Evolutionary conservation across 2,888 invertebrate genomes (phyloP).

Genomic region (Meteorus colon): DNA sequence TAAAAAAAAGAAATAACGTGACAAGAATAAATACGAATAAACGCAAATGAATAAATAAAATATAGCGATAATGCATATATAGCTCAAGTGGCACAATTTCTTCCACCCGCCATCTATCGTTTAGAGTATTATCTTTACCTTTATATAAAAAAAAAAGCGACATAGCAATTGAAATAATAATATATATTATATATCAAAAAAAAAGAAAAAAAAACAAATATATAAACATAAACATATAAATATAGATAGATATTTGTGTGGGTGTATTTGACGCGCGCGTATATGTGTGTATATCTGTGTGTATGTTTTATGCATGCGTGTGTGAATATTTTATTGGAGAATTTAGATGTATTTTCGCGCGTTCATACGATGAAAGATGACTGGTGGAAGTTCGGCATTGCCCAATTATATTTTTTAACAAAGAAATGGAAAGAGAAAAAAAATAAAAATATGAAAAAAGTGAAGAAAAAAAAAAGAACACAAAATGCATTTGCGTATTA

Average conservation of each 20-base stretch:
- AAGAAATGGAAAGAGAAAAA: background rate
- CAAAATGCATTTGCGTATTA: slow-evolving; percentile 27
- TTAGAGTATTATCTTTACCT: slow-evolving; percentile 71
- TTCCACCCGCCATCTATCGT: slow-evolving; percentile 69
- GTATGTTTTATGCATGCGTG: slow-evolving; percentile 31
- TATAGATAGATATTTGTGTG: slow-evolving; percentile 26
- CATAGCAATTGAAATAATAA: slow-evolving; percentile 69
- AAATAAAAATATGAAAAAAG: too few relatives aligned
- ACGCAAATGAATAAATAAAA: slow-evolving; percentile 33
- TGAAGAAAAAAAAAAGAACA: background rate
- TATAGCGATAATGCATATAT: slow-evolving; percentile 43
- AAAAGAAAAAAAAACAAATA: slow-evolving; percentile 47
- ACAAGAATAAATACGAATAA: background rate
- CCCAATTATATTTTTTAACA: slow-evolving; percentile 51
- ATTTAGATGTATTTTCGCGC: slow-evolving; percentile 71
- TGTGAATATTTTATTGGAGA: slow-evolving; percentile 68
- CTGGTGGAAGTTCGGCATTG: slow-evolving; percentile 56
- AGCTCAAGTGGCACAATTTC: slow-evolving; percentile 58
- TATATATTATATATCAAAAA: slow-evolving; percentile 61
- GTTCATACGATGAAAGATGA: slow-evolving; percentile 61
- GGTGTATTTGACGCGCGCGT: slow-evolving; percentile 38
- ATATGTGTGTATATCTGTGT: slow-evolving; percentile 44
- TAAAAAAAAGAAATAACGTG: slow-evolving; percentile 16
- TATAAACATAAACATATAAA: slow-evolving; percentile 48
- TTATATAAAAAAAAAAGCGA: slow-evolving; percentile 63